These are phyloP conservation scores for Brachionichthys hirsutus DNA, from an alignment of 2,113 vertebrate genomes.

Conservation along the genomic window DNA sequence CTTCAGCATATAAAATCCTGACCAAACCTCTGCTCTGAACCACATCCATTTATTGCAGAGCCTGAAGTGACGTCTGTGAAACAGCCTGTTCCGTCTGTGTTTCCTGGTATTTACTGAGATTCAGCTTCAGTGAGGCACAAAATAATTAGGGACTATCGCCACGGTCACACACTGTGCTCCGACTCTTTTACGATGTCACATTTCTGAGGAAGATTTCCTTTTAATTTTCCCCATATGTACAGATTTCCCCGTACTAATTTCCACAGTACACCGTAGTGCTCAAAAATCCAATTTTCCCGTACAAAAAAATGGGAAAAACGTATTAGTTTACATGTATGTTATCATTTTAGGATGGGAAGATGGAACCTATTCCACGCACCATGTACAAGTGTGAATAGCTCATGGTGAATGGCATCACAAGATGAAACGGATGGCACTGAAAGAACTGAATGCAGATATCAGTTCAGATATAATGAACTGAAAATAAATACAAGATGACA, in stretches of 20 bases:
- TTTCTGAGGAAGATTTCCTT: slow-evolving; percentile 38
- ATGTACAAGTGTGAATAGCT: no score
- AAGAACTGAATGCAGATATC: no score
- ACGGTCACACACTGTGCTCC: slow-evolving; percentile 3
- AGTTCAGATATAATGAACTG: no score
- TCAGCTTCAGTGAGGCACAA: background rate
- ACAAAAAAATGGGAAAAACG: no score
- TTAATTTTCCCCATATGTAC: slow-evolving; percentile 23
- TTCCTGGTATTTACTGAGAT: slow-evolving; percentile 22
- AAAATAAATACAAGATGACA: no score
- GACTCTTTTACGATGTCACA: slow-evolving; percentile 30
- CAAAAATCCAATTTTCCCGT: slow-evolving; percentile 46
- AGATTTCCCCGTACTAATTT: no score
- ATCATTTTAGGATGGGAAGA: no score
- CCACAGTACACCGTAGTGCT: slow-evolving; percentile 21
- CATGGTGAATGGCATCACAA: no score
- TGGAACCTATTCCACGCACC: no score
- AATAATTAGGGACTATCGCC: slow-evolving; percentile 10
- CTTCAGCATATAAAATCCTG: slow-evolving; percentile 45
- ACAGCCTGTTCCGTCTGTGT: slow-evolving; percentile 6
- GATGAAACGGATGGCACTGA: no score
- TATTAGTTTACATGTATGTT: no score
- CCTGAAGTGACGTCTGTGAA: slow-evolving; percentile 18
- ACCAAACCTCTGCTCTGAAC: slow-evolving; percentile 43
- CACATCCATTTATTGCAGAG: slow-evolving; percentile 19